These are phyloP conservation scores for Betta splendens DNA, from an alignment of 2,797 vertebrate species.

Conservation along the genomic window DNA sequence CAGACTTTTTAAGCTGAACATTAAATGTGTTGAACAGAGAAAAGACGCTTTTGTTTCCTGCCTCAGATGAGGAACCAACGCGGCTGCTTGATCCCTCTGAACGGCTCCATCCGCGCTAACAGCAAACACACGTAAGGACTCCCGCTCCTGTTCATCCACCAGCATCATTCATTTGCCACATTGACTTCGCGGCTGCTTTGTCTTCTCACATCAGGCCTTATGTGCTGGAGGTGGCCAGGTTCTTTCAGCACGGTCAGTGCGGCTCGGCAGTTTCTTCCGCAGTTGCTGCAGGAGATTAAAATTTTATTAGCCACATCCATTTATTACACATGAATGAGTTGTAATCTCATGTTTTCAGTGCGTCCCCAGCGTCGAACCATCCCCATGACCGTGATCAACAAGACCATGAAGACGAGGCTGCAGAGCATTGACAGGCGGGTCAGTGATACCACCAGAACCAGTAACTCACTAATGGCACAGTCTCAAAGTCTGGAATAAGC, in stretches of 20 bases:
- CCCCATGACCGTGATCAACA: slow-evolving; percentile 75
- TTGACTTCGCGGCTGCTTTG: neutral
- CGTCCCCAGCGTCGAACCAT: slow-evolving; percentile 70
- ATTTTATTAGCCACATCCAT: neutral
- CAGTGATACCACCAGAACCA: neutral
- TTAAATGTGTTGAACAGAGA: neutral
- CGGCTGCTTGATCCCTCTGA: slow-evolving; percentile 78
- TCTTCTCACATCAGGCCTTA: slow-evolving; percentile 70
- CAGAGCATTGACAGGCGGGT: slow-evolving; percentile 76
- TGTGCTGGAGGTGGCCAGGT: slow-evolving; percentile 76
- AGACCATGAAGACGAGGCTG: slow-evolving; percentile 76
- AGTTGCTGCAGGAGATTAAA: too few relatives aligned
- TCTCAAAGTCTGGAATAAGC: too few relatives aligned
- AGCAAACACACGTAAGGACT: slow-evolving; percentile 68
- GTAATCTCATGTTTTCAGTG: slow-evolving; percentile 62
- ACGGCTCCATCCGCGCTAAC: slow-evolving; percentile 70
- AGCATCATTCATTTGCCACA: neutral
- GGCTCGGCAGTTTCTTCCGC: too few relatives aligned
- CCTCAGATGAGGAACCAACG: slow-evolving; percentile 76
- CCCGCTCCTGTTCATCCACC: neutral
- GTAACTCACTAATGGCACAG: too few relatives aligned
- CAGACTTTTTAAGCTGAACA: too few relatives aligned
- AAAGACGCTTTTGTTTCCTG: neutral
- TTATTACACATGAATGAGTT: neutral
- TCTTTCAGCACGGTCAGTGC: slow-evolving; percentile 81